Conservation (phyloP, 2,113 vertebrate genomes). For the Heterocephalus glaber region DNA sequence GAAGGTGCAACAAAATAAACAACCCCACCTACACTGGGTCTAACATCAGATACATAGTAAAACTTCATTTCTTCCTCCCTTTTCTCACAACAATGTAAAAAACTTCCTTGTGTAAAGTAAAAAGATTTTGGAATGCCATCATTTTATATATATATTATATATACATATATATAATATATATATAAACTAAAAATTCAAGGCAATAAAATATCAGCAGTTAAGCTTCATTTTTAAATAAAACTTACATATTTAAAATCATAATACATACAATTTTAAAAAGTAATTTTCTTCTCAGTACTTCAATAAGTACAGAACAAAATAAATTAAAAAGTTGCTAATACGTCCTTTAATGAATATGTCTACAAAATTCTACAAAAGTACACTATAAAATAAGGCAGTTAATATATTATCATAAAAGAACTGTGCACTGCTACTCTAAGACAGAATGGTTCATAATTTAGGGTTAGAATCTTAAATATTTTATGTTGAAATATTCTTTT, state of each 20-base stretch:
- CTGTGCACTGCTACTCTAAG: neutral
- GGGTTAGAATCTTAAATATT: neutral
- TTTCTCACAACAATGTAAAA: neutral
- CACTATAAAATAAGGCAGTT: neutral
- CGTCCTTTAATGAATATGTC: neutral
- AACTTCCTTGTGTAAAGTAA: neutral
- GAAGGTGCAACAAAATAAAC: neutral
- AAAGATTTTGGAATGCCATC: constrained; percentile 43
- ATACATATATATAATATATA: constrained; percentile 25
- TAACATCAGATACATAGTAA: neutral
- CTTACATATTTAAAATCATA: constrained; percentile 25
- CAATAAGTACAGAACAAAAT: neutral
- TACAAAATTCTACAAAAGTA: constrained; percentile 34
- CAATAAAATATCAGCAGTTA: constrained; percentile 34
- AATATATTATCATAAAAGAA: constrained; percentile 42
- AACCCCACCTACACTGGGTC: neutral
- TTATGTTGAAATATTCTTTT: constrained; percentile 17
- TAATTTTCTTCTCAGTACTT: neutral
- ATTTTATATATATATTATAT: constrained; percentile 14
- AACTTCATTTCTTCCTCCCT: neutral
- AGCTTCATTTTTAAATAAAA: constrained; percentile 36
- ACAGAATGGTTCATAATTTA: neutral
- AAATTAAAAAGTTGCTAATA: neutral
- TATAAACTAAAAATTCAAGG: neutral
- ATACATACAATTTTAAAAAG: constrained; percentile 19